phyloP scores from a whole-genome alignment of 2,113 vertebrate species.

The Antennarius striatus region DNA sequence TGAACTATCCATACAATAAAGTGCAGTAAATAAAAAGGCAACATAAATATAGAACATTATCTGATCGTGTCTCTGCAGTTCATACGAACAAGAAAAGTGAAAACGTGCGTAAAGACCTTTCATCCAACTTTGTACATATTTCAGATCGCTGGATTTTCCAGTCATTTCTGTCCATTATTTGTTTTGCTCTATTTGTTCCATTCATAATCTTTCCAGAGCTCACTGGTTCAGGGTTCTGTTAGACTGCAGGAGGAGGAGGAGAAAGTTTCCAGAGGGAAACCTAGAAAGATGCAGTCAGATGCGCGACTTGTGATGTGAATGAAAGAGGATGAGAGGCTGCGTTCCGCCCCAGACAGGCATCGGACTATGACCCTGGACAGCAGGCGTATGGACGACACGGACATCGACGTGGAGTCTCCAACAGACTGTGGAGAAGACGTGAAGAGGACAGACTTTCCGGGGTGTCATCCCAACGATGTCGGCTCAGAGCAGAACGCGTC shows the following conservation, averaged over 20 bases:
- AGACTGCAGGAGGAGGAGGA: constrained; percentile 25
- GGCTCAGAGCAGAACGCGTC: constrained; percentile 18
- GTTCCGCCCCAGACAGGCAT: constrained; percentile 26
- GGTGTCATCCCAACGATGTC: not conserved
- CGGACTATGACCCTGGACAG: constrained; percentile 73
- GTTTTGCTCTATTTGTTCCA: not conserved
- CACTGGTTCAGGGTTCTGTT: constrained; percentile 5
- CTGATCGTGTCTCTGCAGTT: no score
- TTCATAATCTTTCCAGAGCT: not conserved
- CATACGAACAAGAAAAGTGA: no score
- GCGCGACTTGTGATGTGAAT: constrained; percentile 59
- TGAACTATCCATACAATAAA: no score
- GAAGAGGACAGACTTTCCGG: constrained; percentile 1
- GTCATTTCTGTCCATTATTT: no score
- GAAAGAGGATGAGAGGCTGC: constrained; percentile 45
- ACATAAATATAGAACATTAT: no score
- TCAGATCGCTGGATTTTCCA: no score
- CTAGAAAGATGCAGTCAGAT: constrained; percentile 33
- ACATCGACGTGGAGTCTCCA: constrained; percentile 58
- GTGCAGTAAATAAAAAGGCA: no score
- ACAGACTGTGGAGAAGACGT: constrained; percentile 10
- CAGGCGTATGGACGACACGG: constrained; percentile 59
- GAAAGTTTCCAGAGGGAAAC: constrained; percentile 31
- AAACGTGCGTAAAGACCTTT: no score
- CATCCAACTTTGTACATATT: no score